Conservation (phyloP, 2,113 vertebrate genomes). For the Pelecanoides urinatrix region DNA sequence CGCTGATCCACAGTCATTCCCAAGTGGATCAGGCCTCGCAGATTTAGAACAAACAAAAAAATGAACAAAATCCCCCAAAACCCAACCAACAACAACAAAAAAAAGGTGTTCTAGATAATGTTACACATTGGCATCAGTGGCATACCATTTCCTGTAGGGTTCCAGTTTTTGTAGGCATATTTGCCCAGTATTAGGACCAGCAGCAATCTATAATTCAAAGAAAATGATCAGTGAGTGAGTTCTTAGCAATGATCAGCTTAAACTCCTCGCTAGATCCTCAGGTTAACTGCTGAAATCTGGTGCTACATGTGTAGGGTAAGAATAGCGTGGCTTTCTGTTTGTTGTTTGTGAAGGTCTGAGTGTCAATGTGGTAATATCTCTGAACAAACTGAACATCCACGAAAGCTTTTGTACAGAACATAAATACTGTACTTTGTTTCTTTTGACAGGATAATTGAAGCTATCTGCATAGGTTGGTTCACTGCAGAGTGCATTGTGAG, state of each 20-base stretch:
- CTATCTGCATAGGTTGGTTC: slow-evolving; percentile 99
- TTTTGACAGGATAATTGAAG: slow-evolving; percentile 93
- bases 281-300: neutral
- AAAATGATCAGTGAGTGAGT: neutral
- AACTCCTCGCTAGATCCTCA: neutral
- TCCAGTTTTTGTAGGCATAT: neutral
- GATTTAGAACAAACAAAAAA: neutral
- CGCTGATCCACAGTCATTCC: neutral
- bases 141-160: neutral
- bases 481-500: slow-evolving; percentile 96
- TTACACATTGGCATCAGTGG: neutral
- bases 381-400: slow-evolving; percentile 17
- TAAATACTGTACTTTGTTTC: slow-evolving; percentile 73
- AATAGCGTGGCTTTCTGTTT: neutral
- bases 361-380: slow-evolving; percentile 57
- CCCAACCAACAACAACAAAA: neutral
- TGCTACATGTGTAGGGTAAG: neutral
- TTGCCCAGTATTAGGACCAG: neutral
- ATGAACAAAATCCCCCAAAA: neutral
- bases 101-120: neutral
- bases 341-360: slow-evolving; percentile 56
- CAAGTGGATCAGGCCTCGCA: neutral
- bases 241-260: neutral
- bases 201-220: neutral
- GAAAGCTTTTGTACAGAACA: slow-evolving; percentile 33